Base-by-base conservation (phyloP, 2,797 vertebrate species). In the Hypotaenidia okinawae region DNA sequence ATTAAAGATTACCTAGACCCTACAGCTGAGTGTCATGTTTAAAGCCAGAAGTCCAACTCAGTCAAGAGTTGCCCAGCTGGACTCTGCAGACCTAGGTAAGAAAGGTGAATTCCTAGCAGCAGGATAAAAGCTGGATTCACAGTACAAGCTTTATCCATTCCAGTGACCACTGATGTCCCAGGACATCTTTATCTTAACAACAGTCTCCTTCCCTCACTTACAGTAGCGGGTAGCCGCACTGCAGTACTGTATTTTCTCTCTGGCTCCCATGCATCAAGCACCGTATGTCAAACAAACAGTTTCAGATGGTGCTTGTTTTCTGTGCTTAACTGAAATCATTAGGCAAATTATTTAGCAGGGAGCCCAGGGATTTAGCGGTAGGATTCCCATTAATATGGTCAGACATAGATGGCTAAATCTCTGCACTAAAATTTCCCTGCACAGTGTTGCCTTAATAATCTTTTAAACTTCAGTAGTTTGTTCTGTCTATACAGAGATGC, bases 261-360 rank as follows among this genome's bases (percentile, higher is more conserved):
- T 76, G 72, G 22, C 27, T 92, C 15, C 79, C 59, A 2, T 16
- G 23, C 57, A 75, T 37, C 52, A 93, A 72, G 67, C 41, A 55
- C 6, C 11, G 7, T 19, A 59, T 32, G n/a, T 73, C 84, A 83
- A 67, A 55, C 14, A 33, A 41, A 66, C 13, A 47, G 23, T 59
- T 95, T 95, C 69, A 94, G 47, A 93, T 41, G n/a, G 30, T 74
- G 61, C 41, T 91, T 79, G 47, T 12, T 86, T 84, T 90, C 73
- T 25, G 33, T 73, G 59, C 80, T 90, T 92, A 95, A 74, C 61
- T 21, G 8, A 83, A 94, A 90, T 74, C 58, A 84, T 91, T 59
- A 91, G 45, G 73, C 84, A 85, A 95, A 90, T 82, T 87, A 74
- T 89, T 84, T 82, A 81, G 59, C 55, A 75, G 39, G 13, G 30